Percentiles rank a stretch among this genome's conserved stretches.
These are phyloP conservation scores for Emydocephalus ijimae DNA, from an alignment of 2,113 vertebrate species.

Conservation along the genomic window DNA sequence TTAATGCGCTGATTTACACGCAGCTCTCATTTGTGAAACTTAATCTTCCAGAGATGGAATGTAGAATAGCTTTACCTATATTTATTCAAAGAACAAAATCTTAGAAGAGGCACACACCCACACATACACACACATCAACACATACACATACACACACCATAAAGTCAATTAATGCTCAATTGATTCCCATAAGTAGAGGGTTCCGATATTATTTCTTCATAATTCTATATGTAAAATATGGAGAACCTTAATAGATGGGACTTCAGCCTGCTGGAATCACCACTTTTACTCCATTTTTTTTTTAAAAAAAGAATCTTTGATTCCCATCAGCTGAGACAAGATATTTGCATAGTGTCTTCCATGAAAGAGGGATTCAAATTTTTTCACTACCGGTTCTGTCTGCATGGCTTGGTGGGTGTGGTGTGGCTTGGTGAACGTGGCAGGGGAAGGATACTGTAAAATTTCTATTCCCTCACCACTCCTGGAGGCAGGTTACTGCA, in stretches of 20 bases:
- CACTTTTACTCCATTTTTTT: not conserved
- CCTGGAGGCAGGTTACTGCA: too few relatives aligned
- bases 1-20: not conserved
- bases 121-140: not conserved
- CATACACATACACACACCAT: not conserved
- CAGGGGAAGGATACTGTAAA: too few relatives aligned
- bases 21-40: not conserved
- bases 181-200: not conserved
- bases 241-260: not conserved
- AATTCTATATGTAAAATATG: not conserved
- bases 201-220: not conserved
- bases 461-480: too few relatives aligned
- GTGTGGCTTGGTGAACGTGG: too few relatives aligned
- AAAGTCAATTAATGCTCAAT: not conserved
- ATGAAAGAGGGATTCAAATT: not conserved
- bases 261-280: not conserved
- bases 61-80: not conserved
- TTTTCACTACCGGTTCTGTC: too few relatives aligned
- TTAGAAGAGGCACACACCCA: not conserved
- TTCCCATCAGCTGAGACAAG: not conserved
- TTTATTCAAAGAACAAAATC: not conserved
- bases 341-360: not conserved
- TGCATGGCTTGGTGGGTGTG: too few relatives aligned
- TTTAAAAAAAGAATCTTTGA: not conserved
- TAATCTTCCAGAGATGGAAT: not conserved